Evolutionary conservation across 2,888 invertebrate species (phyloP).

Genomic region (Drosophila longiperda): DNA sequence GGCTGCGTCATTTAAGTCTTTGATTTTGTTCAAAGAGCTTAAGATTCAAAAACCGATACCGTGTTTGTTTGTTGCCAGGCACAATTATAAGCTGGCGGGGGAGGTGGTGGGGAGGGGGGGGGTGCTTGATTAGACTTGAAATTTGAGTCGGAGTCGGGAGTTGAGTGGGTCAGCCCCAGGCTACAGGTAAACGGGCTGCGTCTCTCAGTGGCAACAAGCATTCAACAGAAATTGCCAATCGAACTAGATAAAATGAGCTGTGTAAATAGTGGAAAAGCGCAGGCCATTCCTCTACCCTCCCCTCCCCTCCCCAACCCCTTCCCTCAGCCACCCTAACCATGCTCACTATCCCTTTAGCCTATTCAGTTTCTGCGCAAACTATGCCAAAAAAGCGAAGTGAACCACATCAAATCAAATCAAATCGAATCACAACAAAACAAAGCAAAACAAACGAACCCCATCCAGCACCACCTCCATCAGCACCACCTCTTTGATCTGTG

Average conservation of each 20-base stretch:
- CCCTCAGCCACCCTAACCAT: not conserved
- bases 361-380: constrained; percentile 20
- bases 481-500: constrained; percentile 56
- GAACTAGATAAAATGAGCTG: constrained; percentile 78
- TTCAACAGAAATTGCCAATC: constrained; percentile 79
- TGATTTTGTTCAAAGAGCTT: constrained; percentile 71
- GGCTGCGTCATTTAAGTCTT: constrained; percentile 42
- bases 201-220: constrained; percentile 40
- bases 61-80: constrained; percentile 45
- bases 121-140: not conserved
- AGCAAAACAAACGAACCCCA: constrained; percentile 15
- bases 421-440: constrained; percentile 39
- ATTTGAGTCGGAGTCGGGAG: not conserved
- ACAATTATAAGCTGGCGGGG: constrained; percentile 61
- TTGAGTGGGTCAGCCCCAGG: constrained; percentile 4
- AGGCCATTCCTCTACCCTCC: constrained; percentile 26
- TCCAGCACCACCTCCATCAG: constrained; percentile 3
- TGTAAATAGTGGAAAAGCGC: constrained; percentile 74
- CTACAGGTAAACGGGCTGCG: constrained; percentile 28
- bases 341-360: too few species aligned
- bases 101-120: not conserved
- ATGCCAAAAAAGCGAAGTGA: constrained; percentile 25
- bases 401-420: constrained; percentile 49
- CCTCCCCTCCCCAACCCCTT: too few species aligned
- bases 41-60: constrained; percentile 78